These are phyloP conservation scores for Ophiothrix spiculata DNA, from an alignment of 35 echinoderm and acorn worm genomes.

Conservation along the genomic window DNA sequence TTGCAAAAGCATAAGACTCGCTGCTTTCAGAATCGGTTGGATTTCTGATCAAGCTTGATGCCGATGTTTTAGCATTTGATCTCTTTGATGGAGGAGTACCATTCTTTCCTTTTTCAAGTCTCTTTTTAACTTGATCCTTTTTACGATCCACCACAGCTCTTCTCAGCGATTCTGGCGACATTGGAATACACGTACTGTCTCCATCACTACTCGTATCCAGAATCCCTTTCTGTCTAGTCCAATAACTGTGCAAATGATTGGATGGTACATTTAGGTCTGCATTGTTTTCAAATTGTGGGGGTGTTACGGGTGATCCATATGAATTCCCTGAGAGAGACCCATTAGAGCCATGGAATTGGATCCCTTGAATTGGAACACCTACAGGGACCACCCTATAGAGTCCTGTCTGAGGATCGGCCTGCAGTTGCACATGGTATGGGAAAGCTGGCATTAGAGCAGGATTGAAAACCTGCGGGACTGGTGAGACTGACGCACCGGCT, in stretches of 20 bases:
- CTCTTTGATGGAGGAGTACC: constrained; percentile 44
- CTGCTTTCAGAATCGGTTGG: constrained; percentile 92
- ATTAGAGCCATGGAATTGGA: constrained; percentile 17
- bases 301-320: not conserved
- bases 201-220: constrained; percentile 35
- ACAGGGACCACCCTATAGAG: constrained; percentile 76
- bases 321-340: constrained; percentile 6
- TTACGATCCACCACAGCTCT: constrained; percentile 27
- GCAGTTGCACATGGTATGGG: constrained; percentile 74
- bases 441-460: constrained; percentile 36
- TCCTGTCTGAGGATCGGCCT: constrained; percentile 89
- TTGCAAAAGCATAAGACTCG: constrained; percentile 61
- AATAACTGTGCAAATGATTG: not conserved
- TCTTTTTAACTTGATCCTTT: constrained; percentile 46
- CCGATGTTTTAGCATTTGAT: constrained; percentile 22
- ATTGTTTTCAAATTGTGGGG: not conserved
- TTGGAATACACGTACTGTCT: constrained; percentile 30
- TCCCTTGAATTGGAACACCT: constrained; percentile 31
- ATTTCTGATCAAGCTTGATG: not conserved
- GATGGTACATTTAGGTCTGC: not conserved
- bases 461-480: not conserved
- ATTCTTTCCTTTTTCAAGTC: constrained; percentile 23
- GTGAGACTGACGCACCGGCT: not conserved
- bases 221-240: constrained; percentile 16
- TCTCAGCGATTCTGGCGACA: constrained; percentile 12